These are phyloP conservation scores for Alouatta palliata DNA, from an alignment of 2,113 vertebrate species.

Conservation along the genomic window DNA sequence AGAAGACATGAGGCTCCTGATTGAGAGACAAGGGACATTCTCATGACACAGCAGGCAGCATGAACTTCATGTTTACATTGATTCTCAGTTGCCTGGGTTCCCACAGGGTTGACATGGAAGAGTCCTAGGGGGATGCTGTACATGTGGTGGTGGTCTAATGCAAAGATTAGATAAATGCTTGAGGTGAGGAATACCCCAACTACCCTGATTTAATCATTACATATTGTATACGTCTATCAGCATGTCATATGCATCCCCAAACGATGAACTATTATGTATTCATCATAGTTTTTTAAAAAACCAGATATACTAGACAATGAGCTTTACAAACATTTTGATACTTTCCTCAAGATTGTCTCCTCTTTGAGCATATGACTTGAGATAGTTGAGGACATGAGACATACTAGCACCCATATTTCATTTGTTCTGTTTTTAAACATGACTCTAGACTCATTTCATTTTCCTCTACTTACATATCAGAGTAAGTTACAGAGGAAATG, in stretches of 20 bases:
- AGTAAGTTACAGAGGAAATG: neutral
- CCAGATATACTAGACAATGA: neutral
- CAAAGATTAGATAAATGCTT: too few relatives aligned
- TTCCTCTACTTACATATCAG: neutral
- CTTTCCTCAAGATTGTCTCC: neutral
- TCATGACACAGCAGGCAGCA: neutral
- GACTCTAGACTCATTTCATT: neutral
- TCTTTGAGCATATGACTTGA: neutral
- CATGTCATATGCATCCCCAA: too few relatives aligned
- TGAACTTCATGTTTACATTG: neutral
- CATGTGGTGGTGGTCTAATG: neutral
- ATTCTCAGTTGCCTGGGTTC: neutral
- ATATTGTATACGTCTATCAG: too few relatives aligned
- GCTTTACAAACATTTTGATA: neutral
- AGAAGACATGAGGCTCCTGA: neutral
- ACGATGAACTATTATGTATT: too few relatives aligned
- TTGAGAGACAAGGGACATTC: neutral
- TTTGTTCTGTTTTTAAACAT: neutral
- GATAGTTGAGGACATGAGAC: neutral
- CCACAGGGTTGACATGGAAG: neutral
- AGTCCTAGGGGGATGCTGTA: neutral
- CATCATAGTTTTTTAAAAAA: too few relatives aligned
- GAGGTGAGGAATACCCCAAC: too few relatives aligned
- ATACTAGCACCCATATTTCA: neutral
- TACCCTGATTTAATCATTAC: too few relatives aligned